phyloP scores from a whole-genome alignment of 2,888 invertebrate genomes.

The Amaurobius ferox region DNA sequence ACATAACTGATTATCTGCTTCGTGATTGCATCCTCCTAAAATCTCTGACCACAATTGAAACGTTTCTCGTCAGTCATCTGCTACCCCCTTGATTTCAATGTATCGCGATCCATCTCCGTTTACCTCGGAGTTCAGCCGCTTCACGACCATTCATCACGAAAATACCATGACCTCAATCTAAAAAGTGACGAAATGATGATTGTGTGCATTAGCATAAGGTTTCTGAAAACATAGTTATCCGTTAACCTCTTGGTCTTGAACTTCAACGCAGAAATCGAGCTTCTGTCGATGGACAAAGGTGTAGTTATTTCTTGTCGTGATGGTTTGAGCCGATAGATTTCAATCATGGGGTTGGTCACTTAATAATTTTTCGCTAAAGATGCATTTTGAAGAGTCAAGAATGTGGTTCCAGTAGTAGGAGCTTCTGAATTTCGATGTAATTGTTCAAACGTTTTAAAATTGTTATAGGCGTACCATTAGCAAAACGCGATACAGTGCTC shows the following conservation, averaged over 20 bases:
- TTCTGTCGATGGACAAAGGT: background rate
- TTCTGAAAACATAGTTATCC: slow-evolving; percentile 31
- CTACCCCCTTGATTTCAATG: background rate
- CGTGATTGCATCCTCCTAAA: slow-evolving; percentile 44
- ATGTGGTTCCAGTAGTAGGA: too few relatives aligned
- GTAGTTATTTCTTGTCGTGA: too few relatives aligned
- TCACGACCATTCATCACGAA: slow-evolving; percentile 62
- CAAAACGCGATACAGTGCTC: too few relatives aligned
- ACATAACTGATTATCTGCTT: slow-evolving; percentile 26
- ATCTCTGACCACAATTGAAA: background rate
- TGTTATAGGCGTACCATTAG: too few relatives aligned
- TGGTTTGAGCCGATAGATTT: too few relatives aligned
- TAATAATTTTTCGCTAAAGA: too few relatives aligned
- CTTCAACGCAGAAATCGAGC: slow-evolving; percentile 27
- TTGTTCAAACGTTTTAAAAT: too few relatives aligned
- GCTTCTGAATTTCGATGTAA: too few relatives aligned
- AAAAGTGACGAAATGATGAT: slow-evolving; percentile 42
- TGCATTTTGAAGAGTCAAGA: too few relatives aligned
- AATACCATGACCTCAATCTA: slow-evolving; percentile 56
- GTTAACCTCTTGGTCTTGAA: slow-evolving; percentile 47
- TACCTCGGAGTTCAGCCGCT: slow-evolving; percentile 21
- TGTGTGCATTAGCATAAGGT: slow-evolving; percentile 17
- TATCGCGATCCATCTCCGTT: background rate
- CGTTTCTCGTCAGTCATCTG: background rate
- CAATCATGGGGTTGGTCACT: too few relatives aligned